phyloP scores from a whole-genome alignment of 2,888 invertebrate genomes.

The Dastarcus helophoroides region DNA sequence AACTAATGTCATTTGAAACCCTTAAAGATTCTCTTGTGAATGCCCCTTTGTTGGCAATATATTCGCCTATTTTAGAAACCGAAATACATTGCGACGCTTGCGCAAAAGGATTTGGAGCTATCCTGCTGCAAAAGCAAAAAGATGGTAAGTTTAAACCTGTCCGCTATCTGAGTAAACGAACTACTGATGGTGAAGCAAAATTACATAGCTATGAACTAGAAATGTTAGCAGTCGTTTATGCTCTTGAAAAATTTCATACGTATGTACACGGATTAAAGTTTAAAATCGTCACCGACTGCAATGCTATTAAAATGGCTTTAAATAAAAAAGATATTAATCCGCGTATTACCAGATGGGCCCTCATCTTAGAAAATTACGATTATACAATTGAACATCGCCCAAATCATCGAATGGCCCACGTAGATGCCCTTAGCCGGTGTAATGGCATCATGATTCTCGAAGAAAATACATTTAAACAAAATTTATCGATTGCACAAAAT shows the following conservation, averaged over 20 bases:
- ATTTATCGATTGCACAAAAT: constrained; percentile 14
- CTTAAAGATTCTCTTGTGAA: constrained; percentile 16
- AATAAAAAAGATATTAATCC: constrained; percentile 24
- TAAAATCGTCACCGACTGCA: constrained; percentile 24
- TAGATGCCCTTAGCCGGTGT: constrained; percentile 22
- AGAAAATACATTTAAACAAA: constrained; percentile 17
- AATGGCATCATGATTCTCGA: constrained; percentile 17
- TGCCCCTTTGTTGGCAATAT: constrained; percentile 23
- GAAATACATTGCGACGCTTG: constrained; percentile 29
- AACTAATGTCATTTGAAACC: constrained; percentile 16
- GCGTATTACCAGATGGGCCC: constrained; percentile 22
- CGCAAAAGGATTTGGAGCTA: constrained; percentile 21
- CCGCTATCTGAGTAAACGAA: constrained; percentile 25
- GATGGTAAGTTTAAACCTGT: constrained; percentile 23
- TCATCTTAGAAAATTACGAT: constrained; percentile 18
- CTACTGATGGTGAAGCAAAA: constrained; percentile 20
- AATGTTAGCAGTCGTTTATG: constrained; percentile 19
- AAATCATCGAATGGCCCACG: constrained; percentile 21
- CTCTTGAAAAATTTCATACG: constrained; percentile 20
- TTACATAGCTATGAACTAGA: constrained; percentile 29
- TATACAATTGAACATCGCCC: constrained; percentile 15
- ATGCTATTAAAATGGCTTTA: constrained; percentile 20
- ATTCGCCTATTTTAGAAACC: constrained; percentile 20
- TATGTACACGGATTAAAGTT: constrained; percentile 23
- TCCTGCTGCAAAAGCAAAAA: constrained; percentile 24